Conservation (phyloP, 2,113 vertebrate genomes). For the Sinocyclocheilus maitianheensis region DNA sequence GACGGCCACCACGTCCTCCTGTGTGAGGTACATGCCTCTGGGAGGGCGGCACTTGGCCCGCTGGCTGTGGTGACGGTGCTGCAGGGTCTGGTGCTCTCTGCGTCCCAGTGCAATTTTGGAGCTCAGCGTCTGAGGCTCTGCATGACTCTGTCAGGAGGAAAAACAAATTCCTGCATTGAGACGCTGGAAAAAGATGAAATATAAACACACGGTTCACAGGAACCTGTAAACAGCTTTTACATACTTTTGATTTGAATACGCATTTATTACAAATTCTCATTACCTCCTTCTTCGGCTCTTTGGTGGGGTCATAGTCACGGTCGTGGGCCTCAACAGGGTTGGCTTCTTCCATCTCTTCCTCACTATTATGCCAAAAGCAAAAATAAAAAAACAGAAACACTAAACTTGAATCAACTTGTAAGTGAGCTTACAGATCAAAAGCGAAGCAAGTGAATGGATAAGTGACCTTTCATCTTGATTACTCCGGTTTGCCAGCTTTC, state of each 20-base stretch:
- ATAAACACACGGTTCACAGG: too few species aligned
- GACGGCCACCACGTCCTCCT: conserved; percentile 95
- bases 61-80: conserved; percentile 93
- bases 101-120: conserved; percentile 91
- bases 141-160: conserved; percentile 72
- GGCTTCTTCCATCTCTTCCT: conserved; percentile 92
- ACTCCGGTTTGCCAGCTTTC: conserved; percentile 90
- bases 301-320: conserved; percentile 97
- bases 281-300: conserved; percentile 97
- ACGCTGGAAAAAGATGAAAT: too few species aligned
- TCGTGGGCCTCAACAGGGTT: conserved; percentile 90
- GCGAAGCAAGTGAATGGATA: too few species aligned
- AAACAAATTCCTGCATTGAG: too few species aligned
- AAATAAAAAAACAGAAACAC: background rate
- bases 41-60: conserved; percentile 94
- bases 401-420: background rate
- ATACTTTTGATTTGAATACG: background rate
- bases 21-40: conserved; percentile 97
- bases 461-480: conserved; percentile 88
- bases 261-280: too few species aligned
- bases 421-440: too few species aligned
- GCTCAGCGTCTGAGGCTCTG: conserved; percentile 80
- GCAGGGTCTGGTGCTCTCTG: conserved; percentile 93
- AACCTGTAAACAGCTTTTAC: too few species aligned
- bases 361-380: conserved; percentile 69